Evolutionary conservation across 1,140 invertebrate genomes (phyloP), one percentile per base, ranked within the genome.

Genomic region (Cherax quadricarinatus): DNA sequence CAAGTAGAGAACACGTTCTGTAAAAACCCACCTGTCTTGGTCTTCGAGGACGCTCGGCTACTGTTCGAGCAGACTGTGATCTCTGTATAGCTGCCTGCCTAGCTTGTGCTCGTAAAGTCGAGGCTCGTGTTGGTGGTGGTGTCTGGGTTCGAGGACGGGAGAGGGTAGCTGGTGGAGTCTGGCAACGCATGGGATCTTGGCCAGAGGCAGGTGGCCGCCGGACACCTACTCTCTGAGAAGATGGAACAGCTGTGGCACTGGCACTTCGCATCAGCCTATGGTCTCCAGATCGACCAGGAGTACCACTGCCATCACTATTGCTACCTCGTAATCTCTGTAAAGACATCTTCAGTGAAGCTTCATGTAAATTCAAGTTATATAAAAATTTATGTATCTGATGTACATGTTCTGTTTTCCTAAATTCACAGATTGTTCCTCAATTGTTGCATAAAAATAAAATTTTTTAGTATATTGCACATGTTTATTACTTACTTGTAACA

Each of bases 201-300:
- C 88, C 83, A 9, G 51, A 57, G 9, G 57, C 24, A 57, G 83
- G 88, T 16, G 66, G 78, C 16, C 88, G 48, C 85, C 51, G 78
- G 2, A 24, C 70, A 75, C 66, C 48, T 41, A 70, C 48, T n/a
- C 88, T 62, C n/a, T 90, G 88, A 70, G 87, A 85, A 49, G 88
- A 60, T 78, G 92, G 92, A 4, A 93, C 92, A 57, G 88, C 92
- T 7, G 87, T 90, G 48, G 92, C 88, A 93, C 92, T 93, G 60
- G 92, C 92, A 91, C 92, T 93, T n/a, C 92, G 83, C 88, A 89
- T 93, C n/a, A 93, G 24, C 48, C 92, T 86, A 62, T 93, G 84
- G 62, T 91, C 92, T 48, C 80, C 78, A 75, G 66, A 4, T 49
- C 92, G 62, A 30, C 85, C 84, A 48, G 57, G 49, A 9, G 49